These are phyloP conservation scores for Gymnocheta viridis DNA, from an alignment of 2,888 invertebrate species.

Conservation along the genomic window DNA sequence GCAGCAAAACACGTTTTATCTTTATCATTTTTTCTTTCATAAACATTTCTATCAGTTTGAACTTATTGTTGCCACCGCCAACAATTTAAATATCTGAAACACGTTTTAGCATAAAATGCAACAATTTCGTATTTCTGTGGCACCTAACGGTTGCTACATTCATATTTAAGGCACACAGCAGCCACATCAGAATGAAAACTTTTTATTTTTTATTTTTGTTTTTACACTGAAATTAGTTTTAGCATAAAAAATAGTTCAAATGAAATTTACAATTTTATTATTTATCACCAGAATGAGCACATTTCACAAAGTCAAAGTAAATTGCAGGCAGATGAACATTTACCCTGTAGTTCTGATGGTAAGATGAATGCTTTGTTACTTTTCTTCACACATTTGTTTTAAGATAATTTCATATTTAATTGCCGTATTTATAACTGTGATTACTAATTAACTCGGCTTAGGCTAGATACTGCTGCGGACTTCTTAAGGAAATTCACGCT, in stretches of 20 bases:
- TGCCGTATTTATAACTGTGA: no score
- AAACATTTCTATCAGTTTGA: background rate
- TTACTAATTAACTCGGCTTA: no score
- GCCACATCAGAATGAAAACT: background rate
- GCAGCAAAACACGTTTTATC: background rate
- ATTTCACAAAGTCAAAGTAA: background rate
- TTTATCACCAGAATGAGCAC: conserved; percentile 9
- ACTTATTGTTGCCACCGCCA: background rate
- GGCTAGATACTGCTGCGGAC: no score
- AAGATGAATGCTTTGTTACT: background rate
- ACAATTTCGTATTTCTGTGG: conserved; percentile 18
- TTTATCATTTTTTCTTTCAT: background rate
- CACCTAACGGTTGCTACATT: background rate
- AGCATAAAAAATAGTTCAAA: conserved; percentile 32
- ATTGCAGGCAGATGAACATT: background rate
- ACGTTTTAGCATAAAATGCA: conserved; percentile 43
- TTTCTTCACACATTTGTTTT: no score
- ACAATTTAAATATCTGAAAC: conserved; percentile 2
- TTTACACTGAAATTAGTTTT: conserved; percentile 19
- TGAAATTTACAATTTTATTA: conserved; percentile 40
- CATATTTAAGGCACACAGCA: background rate
- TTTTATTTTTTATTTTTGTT: conserved; percentile 1
- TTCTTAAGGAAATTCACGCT: no score
- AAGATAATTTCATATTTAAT: no score
- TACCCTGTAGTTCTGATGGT: background rate